Percentiles rank a stretch among this genome's conserved stretches.
phyloP scores from a whole-genome alignment of 2,113 vertebrate species.

The Dicerorhinus sumatrensis region DNA sequence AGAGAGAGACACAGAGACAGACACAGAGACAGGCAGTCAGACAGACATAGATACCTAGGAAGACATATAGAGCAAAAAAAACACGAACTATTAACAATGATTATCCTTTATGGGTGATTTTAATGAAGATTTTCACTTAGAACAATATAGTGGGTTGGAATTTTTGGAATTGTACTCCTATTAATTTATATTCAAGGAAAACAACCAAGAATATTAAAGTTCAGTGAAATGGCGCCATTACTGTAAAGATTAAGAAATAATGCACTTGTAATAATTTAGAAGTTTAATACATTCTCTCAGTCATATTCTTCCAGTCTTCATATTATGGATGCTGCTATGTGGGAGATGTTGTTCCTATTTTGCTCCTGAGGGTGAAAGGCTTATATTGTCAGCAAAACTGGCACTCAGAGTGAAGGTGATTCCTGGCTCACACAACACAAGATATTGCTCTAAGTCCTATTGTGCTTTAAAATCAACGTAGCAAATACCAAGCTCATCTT shows the following conservation, averaged over 20 bases:
- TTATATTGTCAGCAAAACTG: not conserved
- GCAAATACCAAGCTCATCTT: not conserved
- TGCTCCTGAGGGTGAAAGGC: not conserved
- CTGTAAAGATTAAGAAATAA: not conserved
- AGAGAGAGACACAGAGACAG: not conserved
- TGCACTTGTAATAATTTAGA: not conserved
- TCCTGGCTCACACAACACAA: not conserved
- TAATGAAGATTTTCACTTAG: not conserved
- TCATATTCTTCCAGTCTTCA: not conserved
- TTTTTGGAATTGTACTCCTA: not conserved
- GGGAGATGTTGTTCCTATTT: not conserved
- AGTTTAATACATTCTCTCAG: not conserved
- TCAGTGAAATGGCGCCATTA: not conserved
- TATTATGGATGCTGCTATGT: not conserved
- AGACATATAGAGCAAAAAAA: not conserved
- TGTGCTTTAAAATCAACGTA: not conserved
- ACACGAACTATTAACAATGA: not conserved
- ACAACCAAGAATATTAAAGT: not conserved
- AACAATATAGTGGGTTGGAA: not conserved
- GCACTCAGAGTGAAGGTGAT: not conserved
- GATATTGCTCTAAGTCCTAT: not conserved
- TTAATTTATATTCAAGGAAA: not conserved
- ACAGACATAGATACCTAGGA: not conserved
- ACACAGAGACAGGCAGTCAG: not conserved
- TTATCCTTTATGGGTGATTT: not conserved